A percentile compares a stretch with the other conserved stretches of the same genome.
These are phyloP conservation scores for Cactoblastis cactorum DNA, from an alignment of 2,888 invertebrate genomes.

Conservation along the genomic window DNA sequence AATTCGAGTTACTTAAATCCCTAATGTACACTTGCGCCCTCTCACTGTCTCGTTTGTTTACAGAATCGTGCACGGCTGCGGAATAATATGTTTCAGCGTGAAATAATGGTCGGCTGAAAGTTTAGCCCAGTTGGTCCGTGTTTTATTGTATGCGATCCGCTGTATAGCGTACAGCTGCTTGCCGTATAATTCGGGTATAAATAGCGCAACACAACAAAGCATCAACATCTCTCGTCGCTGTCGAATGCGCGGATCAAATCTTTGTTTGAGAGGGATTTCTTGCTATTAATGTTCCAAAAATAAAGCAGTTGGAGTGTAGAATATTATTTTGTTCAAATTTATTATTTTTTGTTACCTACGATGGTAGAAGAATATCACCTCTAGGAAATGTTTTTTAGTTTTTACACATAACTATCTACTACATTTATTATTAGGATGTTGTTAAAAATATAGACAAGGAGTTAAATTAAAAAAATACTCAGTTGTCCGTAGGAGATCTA, in stretches of 20 bases:
- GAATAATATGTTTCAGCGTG: conserved; percentile 62
- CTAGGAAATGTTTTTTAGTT: too few relatives aligned
- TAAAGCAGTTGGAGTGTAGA: background rate
- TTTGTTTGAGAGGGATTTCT: conserved; percentile 17
- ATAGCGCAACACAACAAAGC: conserved; percentile 69
- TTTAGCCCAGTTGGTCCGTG: conserved; percentile 50
- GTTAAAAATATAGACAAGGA: too few relatives aligned
- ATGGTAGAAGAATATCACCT: background rate
- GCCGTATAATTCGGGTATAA: conserved; percentile 67
- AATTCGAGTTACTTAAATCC: conserved; percentile 29
- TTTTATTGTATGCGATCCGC: conserved; percentile 65
- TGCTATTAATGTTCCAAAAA: background rate
- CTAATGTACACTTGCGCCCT: conserved; percentile 58
- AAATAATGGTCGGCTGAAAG: conserved; percentile 59
- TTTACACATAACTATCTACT: too few relatives aligned
- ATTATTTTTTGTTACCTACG: background rate
- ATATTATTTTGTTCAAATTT: background rate
- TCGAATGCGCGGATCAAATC: conserved; percentile 23
- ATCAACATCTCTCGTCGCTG: conserved; percentile 37
- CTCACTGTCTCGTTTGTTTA: conserved; percentile 64
- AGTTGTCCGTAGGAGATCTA: too few relatives aligned
- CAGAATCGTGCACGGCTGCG: conserved; percentile 58
- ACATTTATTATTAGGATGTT: too few relatives aligned
- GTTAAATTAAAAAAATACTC: too few relatives aligned
- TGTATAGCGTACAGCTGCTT: conserved; percentile 69